Conservation (phyloP, 2,113 vertebrate species). For the Dipodomys ordii region DNA sequence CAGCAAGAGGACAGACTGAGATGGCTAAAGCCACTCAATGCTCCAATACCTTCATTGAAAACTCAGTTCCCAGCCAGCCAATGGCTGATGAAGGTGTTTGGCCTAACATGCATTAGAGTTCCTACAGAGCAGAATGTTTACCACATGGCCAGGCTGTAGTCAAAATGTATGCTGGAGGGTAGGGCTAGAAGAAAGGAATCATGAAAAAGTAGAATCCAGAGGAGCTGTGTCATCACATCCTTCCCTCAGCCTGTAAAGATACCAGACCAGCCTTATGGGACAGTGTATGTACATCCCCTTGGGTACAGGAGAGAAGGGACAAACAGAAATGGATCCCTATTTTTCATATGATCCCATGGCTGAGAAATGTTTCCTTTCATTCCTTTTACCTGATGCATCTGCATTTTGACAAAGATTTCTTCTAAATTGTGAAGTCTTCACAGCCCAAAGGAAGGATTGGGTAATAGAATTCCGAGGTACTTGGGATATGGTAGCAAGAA, state of each 20-base stretch:
- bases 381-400: constrained; percentile 14
- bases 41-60: constrained; percentile 22
- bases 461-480: not conserved
- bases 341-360: not conserved
- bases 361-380: not conserved
- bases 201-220: not conserved
- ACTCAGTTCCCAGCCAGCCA: not conserved
- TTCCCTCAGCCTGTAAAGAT: not conserved
- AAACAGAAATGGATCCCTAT: constrained; percentile 1
- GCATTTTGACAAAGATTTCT: constrained; percentile 38
- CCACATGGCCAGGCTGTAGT: not conserved
- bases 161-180: not conserved
- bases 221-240: not conserved
- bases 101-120: not conserved
- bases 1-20: not conserved
- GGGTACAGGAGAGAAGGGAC: not conserved
- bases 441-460: constrained; percentile 10
- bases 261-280: not conserved
- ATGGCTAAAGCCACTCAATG: constrained; percentile 18
- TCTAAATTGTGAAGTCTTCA: constrained; percentile 18
- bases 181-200: not conserved
- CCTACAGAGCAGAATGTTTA: not conserved
- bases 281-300: not conserved
- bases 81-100: not conserved
- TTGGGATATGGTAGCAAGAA: not conserved